A percentile compares a stretch with the other conserved stretches of the same genome.
phyloP scores from a whole-genome alignment of 2,888 invertebrate genomes.

The Xanthorhoe spadicearia region DNA sequence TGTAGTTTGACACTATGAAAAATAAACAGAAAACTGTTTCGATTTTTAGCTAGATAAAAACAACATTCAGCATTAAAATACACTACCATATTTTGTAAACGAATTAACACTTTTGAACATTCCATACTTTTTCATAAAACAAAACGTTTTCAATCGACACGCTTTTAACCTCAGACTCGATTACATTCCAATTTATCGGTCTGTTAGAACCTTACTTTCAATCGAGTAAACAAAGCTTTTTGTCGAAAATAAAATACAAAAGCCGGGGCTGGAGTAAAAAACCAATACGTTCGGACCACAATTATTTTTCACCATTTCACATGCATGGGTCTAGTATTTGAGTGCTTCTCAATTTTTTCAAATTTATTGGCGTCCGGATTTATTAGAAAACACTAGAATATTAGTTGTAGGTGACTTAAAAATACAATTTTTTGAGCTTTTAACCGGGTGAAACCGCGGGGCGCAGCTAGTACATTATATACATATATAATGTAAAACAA shows the following conservation, averaged over 20 bases:
- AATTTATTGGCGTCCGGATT: too few species aligned
- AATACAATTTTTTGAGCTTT: too few species aligned
- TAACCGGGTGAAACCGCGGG: too few species aligned
- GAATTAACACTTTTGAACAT: too few species aligned
- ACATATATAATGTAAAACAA: too few species aligned
- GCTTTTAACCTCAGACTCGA: conserved; percentile 4
- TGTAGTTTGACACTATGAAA: too few species aligned
- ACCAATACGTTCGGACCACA: conserved; percentile 6
- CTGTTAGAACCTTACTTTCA: conserved; percentile 16
- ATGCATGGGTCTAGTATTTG: not conserved
- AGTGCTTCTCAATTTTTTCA: conserved; percentile 1
- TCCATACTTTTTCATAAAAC: not conserved
- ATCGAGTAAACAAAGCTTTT: conserved; percentile 14
- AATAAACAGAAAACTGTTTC: too few species aligned
- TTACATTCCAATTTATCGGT: conserved; percentile 16
- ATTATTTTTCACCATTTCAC: conserved; percentile 1
- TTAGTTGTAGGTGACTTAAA: too few species aligned
- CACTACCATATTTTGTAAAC: too few species aligned
- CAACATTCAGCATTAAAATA: too few species aligned
- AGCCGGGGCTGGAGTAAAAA: conserved; percentile 8
- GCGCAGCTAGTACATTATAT: too few species aligned
- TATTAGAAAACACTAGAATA: not conserved
- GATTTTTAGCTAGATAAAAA: too few species aligned
- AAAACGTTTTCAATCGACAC: not conserved
- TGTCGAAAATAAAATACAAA: conserved; percentile 6